These are phyloP conservation scores for Coracopsis vasa DNA, from an alignment of 2,113 vertebrate genomes.

Conservation along the genomic window DNA sequence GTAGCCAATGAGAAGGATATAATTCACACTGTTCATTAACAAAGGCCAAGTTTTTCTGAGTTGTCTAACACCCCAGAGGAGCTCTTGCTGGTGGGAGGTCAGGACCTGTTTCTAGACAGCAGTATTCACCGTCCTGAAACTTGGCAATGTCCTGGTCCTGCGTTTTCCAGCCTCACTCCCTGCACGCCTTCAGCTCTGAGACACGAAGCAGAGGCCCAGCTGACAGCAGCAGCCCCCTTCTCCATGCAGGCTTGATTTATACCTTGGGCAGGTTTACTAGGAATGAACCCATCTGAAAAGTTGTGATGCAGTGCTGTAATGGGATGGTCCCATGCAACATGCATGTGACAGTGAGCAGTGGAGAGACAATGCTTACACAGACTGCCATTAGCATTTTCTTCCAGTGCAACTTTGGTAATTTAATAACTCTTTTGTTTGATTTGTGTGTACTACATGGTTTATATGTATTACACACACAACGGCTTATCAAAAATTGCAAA, in stretches of 20 bases:
- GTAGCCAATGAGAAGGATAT: background rate
- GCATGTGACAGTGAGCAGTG: rapidly evolving
- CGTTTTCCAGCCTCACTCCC: background rate
- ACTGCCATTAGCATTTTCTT: background rate
- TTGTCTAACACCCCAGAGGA: background rate
- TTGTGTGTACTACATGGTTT: background rate
- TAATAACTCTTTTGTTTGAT: background rate
- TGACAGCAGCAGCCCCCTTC: background rate
- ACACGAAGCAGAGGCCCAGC: background rate
- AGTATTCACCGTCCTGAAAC: background rate
- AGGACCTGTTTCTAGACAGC: background rate
- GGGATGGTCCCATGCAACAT: background rate
- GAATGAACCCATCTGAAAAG: background rate
- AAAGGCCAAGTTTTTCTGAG: background rate
- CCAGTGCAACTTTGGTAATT: background rate
- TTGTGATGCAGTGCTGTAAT: background rate
- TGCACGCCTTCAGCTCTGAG: background rate
- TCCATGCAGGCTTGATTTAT: background rate
- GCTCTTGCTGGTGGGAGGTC: background rate
- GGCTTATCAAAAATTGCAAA: background rate
- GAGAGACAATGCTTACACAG: background rate
- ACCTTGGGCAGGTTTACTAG: background rate
- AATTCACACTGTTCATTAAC: background rate
- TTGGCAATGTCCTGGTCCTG: background rate
- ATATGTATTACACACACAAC: background rate